These are phyloP conservation scores for Cotesia typhae DNA, from an alignment of 1,140 invertebrate species.

Conservation along the genomic window DNA sequence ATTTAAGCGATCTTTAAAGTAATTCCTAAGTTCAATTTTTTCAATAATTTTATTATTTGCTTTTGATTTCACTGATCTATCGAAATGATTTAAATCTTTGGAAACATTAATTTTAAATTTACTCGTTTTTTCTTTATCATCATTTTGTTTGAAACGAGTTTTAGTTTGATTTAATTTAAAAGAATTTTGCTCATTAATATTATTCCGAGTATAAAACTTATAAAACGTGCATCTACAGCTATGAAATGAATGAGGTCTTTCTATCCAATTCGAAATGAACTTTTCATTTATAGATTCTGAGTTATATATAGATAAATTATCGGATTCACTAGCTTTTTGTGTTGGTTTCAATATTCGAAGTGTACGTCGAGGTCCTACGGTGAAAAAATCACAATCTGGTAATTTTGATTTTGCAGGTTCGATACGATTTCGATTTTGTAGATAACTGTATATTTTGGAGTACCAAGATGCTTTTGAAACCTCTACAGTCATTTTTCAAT, in stretches of 20 bases:
- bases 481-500: conserved; percentile 1
- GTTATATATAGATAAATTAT: conserved; percentile 50
- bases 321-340: conserved; percentile 48
- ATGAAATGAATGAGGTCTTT: conserved; percentile 55
- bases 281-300: conserved; percentile 60
- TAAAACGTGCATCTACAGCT: conserved; percentile 62
- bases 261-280: conserved; percentile 59
- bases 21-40: background rate
- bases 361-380: conserved; percentile 53
- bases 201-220: conserved; percentile 45
- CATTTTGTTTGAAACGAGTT: conserved; percentile 57
- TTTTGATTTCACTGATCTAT: conserved; percentile 9
- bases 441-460: conserved; percentile 50
- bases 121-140: conserved; percentile 47
- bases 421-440: conserved; percentile 55
- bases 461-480: conserved; percentile 48
- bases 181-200: conserved; percentile 52
- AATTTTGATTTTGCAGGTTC: conserved; percentile 54
- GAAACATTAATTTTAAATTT: conserved; percentile 53
- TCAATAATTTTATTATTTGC: conserved; percentile 5
- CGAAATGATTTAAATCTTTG: conserved; percentile 45
- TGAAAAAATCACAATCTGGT: conserved; percentile 59
- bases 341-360: conserved; percentile 53
- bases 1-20: too few species aligned
- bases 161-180: conserved; percentile 57